A percentile compares a stretch with the other conserved stretches of the same genome.
phyloP scores from a whole-genome alignment of 1,140 invertebrate species.

The Nomia melanderi region DNA sequence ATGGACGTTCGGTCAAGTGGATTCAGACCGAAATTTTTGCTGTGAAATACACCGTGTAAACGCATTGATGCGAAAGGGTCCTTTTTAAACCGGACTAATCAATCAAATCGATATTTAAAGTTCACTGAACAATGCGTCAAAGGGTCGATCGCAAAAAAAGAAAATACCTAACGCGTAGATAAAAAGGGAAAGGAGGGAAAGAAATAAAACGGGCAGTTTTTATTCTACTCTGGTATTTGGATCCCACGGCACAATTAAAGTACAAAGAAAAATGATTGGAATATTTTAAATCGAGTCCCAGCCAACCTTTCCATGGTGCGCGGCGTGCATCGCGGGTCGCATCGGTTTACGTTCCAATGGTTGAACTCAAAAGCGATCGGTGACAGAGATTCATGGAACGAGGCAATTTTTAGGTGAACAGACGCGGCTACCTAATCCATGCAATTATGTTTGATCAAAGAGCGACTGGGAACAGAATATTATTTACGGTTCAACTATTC shows the following conservation, averaged over 20 bases:
- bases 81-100: conserved; percentile 43
- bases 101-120: conserved; percentile 49
- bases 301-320: not conserved
- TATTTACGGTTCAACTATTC: not conserved
- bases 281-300: conserved; percentile 29
- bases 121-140: conserved; percentile 33
- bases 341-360: conserved; percentile 9
- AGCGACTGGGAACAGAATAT: not conserved
- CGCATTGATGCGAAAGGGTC: conserved; percentile 23
- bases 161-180: too few species aligned
- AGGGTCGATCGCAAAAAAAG: not conserved
- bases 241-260: conserved; percentile 15
- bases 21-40: conserved; percentile 32
- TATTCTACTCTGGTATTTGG: conserved; percentile 11
- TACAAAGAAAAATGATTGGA: conserved; percentile 36
- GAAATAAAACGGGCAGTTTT: conserved; percentile 11
- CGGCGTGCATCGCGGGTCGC: too few species aligned
- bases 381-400: not conserved
- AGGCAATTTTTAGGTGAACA: not conserved
- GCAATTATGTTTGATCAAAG: not conserved
- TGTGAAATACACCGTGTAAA: conserved; percentile 41
- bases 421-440: not conserved
- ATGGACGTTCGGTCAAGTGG: conserved; percentile 33
- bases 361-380: not conserved
- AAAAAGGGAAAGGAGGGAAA: too few species aligned